Conservation (phyloP, 2,797 vertebrate genomes). For the Kryptolebias ocellatus region DNA sequence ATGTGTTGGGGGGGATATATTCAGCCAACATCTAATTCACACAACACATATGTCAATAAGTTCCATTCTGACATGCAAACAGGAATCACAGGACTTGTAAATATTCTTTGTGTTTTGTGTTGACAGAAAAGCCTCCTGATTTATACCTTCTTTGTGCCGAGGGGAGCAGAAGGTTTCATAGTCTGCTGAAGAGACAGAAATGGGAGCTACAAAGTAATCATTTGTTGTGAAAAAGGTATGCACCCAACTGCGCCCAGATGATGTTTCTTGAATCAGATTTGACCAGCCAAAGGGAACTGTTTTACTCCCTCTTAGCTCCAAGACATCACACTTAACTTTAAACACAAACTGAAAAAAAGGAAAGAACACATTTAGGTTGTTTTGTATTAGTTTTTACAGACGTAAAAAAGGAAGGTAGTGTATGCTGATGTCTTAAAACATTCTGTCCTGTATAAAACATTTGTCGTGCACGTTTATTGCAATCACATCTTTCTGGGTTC, state of each 20-base stretch:
- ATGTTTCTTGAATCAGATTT: slow-evolving; percentile 38
- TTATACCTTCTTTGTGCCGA: slow-evolving; percentile 65
- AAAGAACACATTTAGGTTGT: too few species aligned
- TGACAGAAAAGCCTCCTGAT: slow-evolving; percentile 54
- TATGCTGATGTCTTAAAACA: slow-evolving; percentile 20
- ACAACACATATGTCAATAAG: slow-evolving; percentile 47
- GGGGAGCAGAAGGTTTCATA: slow-evolving; percentile 19
- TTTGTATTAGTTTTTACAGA: too few species aligned
- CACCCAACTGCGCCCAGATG: slow-evolving; percentile 21
- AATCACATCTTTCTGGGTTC: slow-evolving; percentile 16
- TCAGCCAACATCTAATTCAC: slow-evolving; percentile 38
- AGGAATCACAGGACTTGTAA: slow-evolving; percentile 49
- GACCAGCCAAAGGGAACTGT: slow-evolving; percentile 42
- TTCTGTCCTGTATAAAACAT: slow-evolving; percentile 28
- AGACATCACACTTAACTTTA: slow-evolving; percentile 29
- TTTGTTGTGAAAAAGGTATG: slow-evolving; percentile 54
- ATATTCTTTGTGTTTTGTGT: slow-evolving; percentile 46
- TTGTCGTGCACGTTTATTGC: slow-evolving; percentile 6
- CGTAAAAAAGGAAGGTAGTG: slow-evolving; percentile 15
- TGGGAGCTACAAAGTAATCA: slow-evolving; percentile 39
- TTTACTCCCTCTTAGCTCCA: slow-evolving; percentile 36
- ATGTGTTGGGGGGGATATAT: slow-evolving; percentile 16
- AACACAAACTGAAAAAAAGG: slow-evolving; percentile 43
- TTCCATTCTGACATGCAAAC: slow-evolving; percentile 56
- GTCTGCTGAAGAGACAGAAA: slow-evolving; percentile 41